Evolutionary conservation across 2,113 vertebrate species (phyloP).

Genomic region (Oreotragus oreotragus): DNA sequence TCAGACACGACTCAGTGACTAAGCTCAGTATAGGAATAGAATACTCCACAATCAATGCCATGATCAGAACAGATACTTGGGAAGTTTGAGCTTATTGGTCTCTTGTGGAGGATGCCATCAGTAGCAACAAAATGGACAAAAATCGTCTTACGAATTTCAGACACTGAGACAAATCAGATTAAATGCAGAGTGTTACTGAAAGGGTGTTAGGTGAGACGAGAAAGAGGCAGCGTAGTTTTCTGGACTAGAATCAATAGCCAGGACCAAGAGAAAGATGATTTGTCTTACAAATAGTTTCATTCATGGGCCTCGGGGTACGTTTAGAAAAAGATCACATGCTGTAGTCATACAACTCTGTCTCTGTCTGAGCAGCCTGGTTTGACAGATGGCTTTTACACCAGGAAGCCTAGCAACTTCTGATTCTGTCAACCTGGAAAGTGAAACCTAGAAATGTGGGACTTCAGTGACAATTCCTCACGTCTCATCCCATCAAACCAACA

Average conservation of each 20-base stretch:
- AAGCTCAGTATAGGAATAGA: not conserved
- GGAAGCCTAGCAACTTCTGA: not conserved
- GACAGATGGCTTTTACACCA: slow-evolving; percentile 46
- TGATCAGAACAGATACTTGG: not conserved
- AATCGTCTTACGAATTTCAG: not conserved
- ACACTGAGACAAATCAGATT: not conserved
- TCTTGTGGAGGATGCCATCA: not conserved
- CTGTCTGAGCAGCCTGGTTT: not conserved
- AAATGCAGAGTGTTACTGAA: not conserved
- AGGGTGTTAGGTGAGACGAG: not conserved
- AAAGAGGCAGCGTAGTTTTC: not conserved
- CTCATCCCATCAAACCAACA: not conserved
- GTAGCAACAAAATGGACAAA: not conserved
- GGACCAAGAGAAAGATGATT: not conserved
- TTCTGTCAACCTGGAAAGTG: slow-evolving; percentile 15
- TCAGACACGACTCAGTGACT: not conserved
- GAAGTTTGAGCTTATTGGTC: not conserved
- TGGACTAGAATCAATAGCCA: not conserved
- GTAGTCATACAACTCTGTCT: not conserved
- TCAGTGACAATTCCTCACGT: not conserved
- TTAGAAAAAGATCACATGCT: not conserved
- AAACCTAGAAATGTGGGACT: not conserved
- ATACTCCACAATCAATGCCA: not conserved
- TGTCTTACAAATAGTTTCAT: not conserved
- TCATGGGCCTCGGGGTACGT: not conserved